Evolutionary conservation across 2,888 invertebrate species (phyloP).

Genomic region (Caenorhabditis drosophilae): DNA sequence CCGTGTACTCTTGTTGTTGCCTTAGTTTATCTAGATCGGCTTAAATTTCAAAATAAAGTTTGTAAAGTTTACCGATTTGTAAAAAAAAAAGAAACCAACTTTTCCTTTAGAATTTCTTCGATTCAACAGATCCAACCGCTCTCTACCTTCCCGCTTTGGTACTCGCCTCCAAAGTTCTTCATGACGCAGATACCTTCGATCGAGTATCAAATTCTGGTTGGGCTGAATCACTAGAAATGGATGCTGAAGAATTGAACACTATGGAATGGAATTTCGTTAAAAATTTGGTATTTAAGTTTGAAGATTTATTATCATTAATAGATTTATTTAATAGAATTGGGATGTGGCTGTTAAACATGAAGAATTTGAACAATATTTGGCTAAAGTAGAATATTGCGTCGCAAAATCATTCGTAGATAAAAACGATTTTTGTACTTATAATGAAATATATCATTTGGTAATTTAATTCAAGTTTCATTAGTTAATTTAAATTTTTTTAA

Average conservation of each 20-base stretch:
- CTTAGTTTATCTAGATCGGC: slow-evolving; percentile 87
- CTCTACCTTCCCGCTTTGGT: slow-evolving; percentile 93
- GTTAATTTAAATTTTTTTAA: too few species aligned
- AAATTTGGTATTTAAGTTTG: slow-evolving; percentile 74
- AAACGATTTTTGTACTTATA: slow-evolving; percentile 57
- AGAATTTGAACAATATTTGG: slow-evolving; percentile 51
- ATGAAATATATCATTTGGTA: slow-evolving; percentile 46
- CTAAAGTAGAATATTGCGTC: slow-evolving; percentile 53
- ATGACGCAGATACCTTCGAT: slow-evolving; percentile 89
- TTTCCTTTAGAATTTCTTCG: slow-evolving; percentile 82
- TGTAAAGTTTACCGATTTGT: slow-evolving; percentile 78
- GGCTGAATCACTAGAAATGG: slow-evolving; percentile 84
- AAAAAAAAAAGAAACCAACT: slow-evolving; percentile 71
- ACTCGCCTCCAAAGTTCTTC: slow-evolving; percentile 93
- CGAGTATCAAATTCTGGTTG: slow-evolving; percentile 80
- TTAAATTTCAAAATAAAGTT: slow-evolving; percentile 74
- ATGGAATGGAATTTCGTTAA: slow-evolving; percentile 75
- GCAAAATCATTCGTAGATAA: slow-evolving; percentile 44
- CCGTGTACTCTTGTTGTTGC: slow-evolving; percentile 92
- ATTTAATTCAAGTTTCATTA: slow-evolving; percentile 1
- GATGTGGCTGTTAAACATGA: slow-evolving; percentile 49
- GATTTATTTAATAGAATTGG: slow-evolving; percentile 56
- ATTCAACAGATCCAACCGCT: slow-evolving; percentile 83
- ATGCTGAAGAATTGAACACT: slow-evolving; percentile 79
- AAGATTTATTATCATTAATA: background rate